Percentiles rank a stretch among this genome's conserved stretches.
Conservation (phyloP, 1,140 invertebrate species). For the Helicoverpa armigera region DNA sequence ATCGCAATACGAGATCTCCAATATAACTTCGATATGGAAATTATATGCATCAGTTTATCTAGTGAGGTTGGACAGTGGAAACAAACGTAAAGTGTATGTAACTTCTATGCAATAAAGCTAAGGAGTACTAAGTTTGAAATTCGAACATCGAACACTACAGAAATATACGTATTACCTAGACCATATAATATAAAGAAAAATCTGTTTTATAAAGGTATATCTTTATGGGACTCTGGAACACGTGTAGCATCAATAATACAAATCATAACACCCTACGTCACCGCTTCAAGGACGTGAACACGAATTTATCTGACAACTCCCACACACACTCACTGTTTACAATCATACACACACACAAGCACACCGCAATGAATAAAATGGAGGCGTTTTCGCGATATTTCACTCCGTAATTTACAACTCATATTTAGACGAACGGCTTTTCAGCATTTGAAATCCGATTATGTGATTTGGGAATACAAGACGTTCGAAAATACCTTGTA, state of each 20-base stretch:
- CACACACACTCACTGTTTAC: not conserved
- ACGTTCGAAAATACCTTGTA: constrained; percentile 33
- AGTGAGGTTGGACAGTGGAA: not conserved
- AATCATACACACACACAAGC: not conserved
- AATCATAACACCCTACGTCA: constrained; percentile 16
- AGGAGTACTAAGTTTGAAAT: no score
- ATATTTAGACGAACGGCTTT: constrained; percentile 30
- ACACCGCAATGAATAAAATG: not conserved
- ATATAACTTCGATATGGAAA: constrained; percentile 25
- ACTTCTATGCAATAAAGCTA: no score
- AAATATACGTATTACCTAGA: not conserved
- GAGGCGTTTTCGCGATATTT: constrained; percentile 26
- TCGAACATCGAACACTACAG: no score
- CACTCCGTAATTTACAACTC: constrained; percentile 24
- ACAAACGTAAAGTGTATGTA: not conserved
- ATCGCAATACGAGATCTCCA: constrained; percentile 12
- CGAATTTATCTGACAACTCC: constrained; percentile 23
- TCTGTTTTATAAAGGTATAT: not conserved
- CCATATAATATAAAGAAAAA: not conserved
- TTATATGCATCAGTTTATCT: not conserved
- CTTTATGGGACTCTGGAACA: not conserved
- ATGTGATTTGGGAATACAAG: constrained; percentile 40
- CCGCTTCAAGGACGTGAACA: constrained; percentile 5
- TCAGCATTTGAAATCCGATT: constrained; percentile 43
- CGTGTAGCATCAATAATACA: constrained; percentile 34